These are phyloP conservation scores for Calonectris borealis DNA, from an alignment of 2,113 vertebrate species.

Conservation along the genomic window DNA sequence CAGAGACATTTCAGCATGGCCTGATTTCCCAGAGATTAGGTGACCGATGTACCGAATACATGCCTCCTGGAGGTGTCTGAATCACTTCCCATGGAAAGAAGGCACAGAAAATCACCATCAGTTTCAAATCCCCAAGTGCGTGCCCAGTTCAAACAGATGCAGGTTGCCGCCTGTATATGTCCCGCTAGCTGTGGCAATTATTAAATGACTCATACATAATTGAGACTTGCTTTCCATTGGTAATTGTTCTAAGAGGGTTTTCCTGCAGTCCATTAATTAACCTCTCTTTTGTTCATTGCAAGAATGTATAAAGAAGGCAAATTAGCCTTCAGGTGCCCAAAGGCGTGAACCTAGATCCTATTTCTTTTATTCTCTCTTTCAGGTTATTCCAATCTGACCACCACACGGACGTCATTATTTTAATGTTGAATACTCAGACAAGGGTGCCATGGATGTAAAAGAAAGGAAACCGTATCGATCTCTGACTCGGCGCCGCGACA, in stretches of 20 bases:
- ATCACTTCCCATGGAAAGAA: slow-evolving; percentile 13
- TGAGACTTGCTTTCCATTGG: background rate
- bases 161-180: background rate
- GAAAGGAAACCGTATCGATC: slow-evolving; percentile 97
- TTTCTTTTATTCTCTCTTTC: background rate
- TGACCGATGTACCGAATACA: background rate
- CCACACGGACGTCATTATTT: slow-evolving; percentile 63
- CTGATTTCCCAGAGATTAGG: background rate
- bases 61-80: slow-evolving; percentile 23
- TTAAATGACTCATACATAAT: background rate
- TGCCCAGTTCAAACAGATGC: background rate
- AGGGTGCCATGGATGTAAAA: slow-evolving; percentile 93
- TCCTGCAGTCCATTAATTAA: background rate
- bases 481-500: slow-evolving; percentile 88
- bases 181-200: background rate
- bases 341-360: background rate
- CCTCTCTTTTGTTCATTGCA: background rate
- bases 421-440: slow-evolving; percentile 79
- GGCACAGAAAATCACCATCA: background rate
- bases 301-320: background rate
- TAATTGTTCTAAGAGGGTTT: background rate
- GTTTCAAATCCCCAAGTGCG: background rate
- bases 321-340: background rate
- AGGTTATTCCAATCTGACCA: slow-evolving; percentile 77
- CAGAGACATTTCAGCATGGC: background rate